Conservation (phyloP, 2,888 invertebrate genomes). For the Habrosyne pyritoides region DNA sequence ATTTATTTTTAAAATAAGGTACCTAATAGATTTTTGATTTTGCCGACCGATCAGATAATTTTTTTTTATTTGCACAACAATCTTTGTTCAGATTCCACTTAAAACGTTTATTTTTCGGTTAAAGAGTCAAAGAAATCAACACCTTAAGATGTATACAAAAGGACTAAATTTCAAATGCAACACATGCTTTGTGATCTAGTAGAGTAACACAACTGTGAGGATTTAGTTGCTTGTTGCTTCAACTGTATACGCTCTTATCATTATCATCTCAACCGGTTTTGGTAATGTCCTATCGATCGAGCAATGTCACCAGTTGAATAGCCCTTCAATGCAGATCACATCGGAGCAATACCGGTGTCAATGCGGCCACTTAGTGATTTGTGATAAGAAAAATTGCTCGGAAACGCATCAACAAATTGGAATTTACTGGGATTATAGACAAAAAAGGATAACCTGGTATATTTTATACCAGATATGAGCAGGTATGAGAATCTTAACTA, state of each 20-base stretch:
- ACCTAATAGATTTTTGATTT: no score
- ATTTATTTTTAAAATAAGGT: no score
- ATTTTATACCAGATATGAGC: no score
- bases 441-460: no score
- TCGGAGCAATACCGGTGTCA: background rate
- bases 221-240: constrained; percentile 2
- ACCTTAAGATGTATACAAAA: background rate
- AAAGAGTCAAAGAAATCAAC: background rate
- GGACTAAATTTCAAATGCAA: background rate
- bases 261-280: constrained; percentile 14
- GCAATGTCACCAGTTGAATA: constrained; percentile 12
- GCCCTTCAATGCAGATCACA: background rate
- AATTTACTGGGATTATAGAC: no score
- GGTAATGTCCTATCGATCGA: constrained; percentile 18
- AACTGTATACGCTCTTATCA: background rate
- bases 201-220: constrained; percentile 8
- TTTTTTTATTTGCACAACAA: no score
- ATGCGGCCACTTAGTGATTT: background rate
- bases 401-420: no score
- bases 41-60: no score
- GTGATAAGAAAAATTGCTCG: no score
- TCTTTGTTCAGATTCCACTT: no score
- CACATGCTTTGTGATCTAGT: background rate
- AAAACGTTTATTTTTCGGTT: no score
- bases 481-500: no score